phyloP scores from a whole-genome alignment of 2,888 invertebrate species.

The Hyles lineata region DNA sequence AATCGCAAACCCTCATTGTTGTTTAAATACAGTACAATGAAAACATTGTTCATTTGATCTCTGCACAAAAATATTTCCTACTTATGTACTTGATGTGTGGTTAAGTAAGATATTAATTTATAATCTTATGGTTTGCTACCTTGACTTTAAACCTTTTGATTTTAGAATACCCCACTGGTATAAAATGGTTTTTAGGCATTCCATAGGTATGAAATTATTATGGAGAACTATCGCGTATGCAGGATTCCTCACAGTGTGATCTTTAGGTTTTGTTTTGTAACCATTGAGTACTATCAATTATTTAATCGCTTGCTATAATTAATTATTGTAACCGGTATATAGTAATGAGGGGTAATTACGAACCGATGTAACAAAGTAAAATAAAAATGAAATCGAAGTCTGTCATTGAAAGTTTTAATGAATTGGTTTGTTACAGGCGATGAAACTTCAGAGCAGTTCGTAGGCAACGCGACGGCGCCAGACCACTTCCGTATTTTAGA shows the following conservation, averaged over 20 bases:
- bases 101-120: background rate
- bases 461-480: constrained; percentile 91
- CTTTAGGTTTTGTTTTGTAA: too few relatives aligned
- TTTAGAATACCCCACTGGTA: too few relatives aligned
- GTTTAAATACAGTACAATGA: constrained; percentile 71
- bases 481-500: constrained; percentile 96
- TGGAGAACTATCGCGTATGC: too few relatives aligned
- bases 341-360: background rate
- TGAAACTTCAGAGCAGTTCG: constrained; percentile 89
- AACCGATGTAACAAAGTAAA: background rate
- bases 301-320: too few relatives aligned
- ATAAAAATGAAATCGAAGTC: constrained; percentile 27
- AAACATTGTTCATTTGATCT: constrained; percentile 64
- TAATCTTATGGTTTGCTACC: too few relatives aligned
- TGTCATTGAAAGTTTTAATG: constrained; percentile 44
- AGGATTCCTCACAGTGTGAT: too few relatives aligned
- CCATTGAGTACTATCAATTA: too few relatives aligned
- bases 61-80: constrained; percentile 47
- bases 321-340: background rate
- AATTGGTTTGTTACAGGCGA: constrained; percentile 86
- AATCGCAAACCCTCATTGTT: constrained; percentile 71
- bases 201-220: too few relatives aligned
- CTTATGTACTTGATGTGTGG: background rate
- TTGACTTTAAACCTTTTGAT: too few relatives aligned
- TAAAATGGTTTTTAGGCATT: too few relatives aligned